Evolutionary conservation across 2,113 vertebrate species (phyloP).

Genomic region (Albula glossodonta): DNA sequence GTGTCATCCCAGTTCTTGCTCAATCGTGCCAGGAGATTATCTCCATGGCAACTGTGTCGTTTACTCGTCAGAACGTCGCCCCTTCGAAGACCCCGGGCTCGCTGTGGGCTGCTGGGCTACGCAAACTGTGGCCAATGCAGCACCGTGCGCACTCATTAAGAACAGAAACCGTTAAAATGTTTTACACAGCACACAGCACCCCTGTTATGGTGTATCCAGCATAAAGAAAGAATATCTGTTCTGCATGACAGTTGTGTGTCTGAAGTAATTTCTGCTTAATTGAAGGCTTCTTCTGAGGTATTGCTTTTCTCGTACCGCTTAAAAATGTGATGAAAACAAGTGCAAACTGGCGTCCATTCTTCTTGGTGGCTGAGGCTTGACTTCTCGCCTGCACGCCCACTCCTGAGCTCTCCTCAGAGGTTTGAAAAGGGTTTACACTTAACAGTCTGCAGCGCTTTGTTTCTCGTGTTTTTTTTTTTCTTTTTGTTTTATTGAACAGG

Average conservation of each 20-base stretch:
- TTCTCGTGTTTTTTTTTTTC: neutral
- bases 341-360: neutral
- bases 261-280: too few species aligned
- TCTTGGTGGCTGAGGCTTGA: neutral
- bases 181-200: neutral
- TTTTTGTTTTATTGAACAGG: neutral
- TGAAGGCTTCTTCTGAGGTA: too few species aligned
- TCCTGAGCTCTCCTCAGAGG: neutral
- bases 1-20: conserved; percentile 10
- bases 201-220: neutral
- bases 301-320: too few species aligned
- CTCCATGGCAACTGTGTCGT: conserved; percentile 16
- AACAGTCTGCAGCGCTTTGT: neutral
- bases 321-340: neutral
- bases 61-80: conserved; percentile 6
- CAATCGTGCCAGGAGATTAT: neutral
- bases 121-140: neutral
- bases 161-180: neutral
- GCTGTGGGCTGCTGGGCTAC: neutral
- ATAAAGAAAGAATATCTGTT: neutral
- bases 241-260: neutral
- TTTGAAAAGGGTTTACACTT: neutral
- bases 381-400: too few species aligned
- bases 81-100: neutral
- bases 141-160: neutral